Evolutionary conservation across 2,888 invertebrate genomes (phyloP), one percentile per base, ranked within the genome.

Genomic region (Agrenia bidenticulata): DNA sequence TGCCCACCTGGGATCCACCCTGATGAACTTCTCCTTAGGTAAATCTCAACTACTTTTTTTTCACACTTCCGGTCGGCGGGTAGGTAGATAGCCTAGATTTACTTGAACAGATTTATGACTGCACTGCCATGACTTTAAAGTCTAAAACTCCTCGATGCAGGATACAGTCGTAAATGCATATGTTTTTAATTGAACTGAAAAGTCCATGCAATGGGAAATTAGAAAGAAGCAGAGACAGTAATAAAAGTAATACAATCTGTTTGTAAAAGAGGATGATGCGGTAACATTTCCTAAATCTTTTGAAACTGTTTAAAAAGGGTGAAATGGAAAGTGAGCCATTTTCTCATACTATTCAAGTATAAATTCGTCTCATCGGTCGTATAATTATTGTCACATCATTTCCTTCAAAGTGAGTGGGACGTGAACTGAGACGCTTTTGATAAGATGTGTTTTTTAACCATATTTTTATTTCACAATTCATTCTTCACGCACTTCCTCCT

Each of bases 381-480:
- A 19, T 57, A 32, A 27, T 57, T 57, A 57, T 57, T 57, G 57
- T 57, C 57, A 41, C 41, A 57, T 57, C 57, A 57, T 57, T 57
- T 57, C 57, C 57, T 57, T 57, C 23, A 45, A n/a, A 19, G 45
- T 15, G 19, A 19, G 45, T 15, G 19, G 5, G 15, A 45, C n/a
- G n/a, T 45, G 45, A 45, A 45, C 32, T 11, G 32, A 32, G 32
- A 32, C 32, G 4, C 11, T 32, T 32, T 32, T 11, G 32, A 32
- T 32, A 32, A 32, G 32, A 32, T 32, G 32, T 9, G n/a, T 45
- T 17, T 17, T 17, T 19, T 45, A 19, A 11, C n/a, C 15, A 17
- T 15, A 39, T 19, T 45, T 45, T 45, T 45, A 45, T 45, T 45
- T 45, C 45, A 45, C n/a, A 45, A 45, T n/a, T 45, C 45, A 15